Evolutionary conservation across 1,140 invertebrate genomes (phyloP).

Genomic region (Drosophila santomea): DNA sequence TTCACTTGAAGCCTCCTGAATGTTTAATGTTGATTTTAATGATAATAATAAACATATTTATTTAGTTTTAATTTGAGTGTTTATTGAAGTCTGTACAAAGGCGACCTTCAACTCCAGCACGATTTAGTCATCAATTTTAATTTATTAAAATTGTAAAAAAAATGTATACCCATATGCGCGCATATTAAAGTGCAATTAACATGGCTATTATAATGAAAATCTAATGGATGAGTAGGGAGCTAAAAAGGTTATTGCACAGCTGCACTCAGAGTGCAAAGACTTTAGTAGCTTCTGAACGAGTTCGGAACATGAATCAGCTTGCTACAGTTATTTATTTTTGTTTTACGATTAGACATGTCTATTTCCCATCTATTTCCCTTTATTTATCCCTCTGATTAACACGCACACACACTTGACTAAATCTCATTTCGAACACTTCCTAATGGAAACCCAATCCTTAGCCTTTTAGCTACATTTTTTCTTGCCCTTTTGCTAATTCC

Average conservation of each 20-base stretch:
- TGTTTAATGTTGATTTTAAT: conserved; percentile 53
- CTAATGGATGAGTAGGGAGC: no score
- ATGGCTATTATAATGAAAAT: conserved; percentile 30
- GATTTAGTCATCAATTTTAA: conserved; percentile 62
- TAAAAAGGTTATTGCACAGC: conserved; percentile 27
- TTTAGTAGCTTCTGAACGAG: neutral
- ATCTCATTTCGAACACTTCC: conserved; percentile 54
- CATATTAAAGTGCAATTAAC: conserved; percentile 70
- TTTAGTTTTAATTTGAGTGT: conserved; percentile 36
- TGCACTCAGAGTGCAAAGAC: conserved; percentile 6
- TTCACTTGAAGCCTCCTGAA: conserved; percentile 8
- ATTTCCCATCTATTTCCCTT: conserved; percentile 19
- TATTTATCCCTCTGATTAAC: conserved; percentile 14
- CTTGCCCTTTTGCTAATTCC: conserved; percentile 61
- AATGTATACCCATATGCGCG: conserved; percentile 18
- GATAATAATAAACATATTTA: conserved; percentile 39
- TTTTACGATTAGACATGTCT: conserved; percentile 39
- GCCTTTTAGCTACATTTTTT: conserved; percentile 22
- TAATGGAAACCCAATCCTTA: conserved; percentile 30
- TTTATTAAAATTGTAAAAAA: conserved; percentile 23
- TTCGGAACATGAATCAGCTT: conserved; percentile 6
- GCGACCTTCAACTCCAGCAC: conserved; percentile 63
- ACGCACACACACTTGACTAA: conserved; percentile 8
- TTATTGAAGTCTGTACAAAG: conserved; percentile 14
- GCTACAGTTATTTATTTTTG: conserved; percentile 29